Evolutionary conservation across 1,140 invertebrate genomes (phyloP), one percentile per base, ranked within the genome.

Genomic region (Drosophila parabipectinata): DNA sequence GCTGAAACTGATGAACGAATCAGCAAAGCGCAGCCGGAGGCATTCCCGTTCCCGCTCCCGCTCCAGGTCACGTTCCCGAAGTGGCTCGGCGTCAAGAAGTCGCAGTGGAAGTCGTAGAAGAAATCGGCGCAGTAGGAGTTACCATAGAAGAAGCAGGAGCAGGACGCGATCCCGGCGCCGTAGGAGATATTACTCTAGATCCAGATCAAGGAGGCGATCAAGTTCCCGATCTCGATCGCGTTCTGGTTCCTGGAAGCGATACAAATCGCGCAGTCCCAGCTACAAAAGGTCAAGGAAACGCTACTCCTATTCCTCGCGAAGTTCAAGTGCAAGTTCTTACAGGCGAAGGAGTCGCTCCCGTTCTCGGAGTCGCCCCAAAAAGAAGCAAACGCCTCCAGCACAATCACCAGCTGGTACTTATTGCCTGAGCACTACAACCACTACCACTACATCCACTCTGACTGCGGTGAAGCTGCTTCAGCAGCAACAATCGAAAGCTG

Each of bases 281-380:
- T 78, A 85, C 50, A 85, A 82, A 91, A 91, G 53, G 62, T 89
- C 64, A 77, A 92, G 44, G 68, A 92, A 63, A 92, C 93, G 66
- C 10, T 92, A 92, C 66, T 92, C 92, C 3, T 82, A 75, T 56
- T 92, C 92, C 30, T 92, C 92, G 7, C 68, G 72, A 50, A 90
- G 69, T 72, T 92, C 53, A 21, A 89, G 77, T 82, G 83, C 10
- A 30, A 88, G 84, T 50, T 62, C 93, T 88, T 44, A 92, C 64
- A 72, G 88, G 72, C 59, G 82, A 52, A 72, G 92, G 58, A 61
- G 72, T 37, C 76, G 67, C 14, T 76, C 80, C 7, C 72, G 62
- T 14, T 72, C 67, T 2, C 60, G 47, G 1, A 68, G 62, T 56
- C 75, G 58, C 5, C n/a, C 56, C 21, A 71, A 69, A n/a, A 67